A percentile compares a stretch with the other conserved stretches of the same genome.
phyloP scores from a whole-genome alignment of 2,113 vertebrate genomes.

The Alligator mississippiensis region DNA sequence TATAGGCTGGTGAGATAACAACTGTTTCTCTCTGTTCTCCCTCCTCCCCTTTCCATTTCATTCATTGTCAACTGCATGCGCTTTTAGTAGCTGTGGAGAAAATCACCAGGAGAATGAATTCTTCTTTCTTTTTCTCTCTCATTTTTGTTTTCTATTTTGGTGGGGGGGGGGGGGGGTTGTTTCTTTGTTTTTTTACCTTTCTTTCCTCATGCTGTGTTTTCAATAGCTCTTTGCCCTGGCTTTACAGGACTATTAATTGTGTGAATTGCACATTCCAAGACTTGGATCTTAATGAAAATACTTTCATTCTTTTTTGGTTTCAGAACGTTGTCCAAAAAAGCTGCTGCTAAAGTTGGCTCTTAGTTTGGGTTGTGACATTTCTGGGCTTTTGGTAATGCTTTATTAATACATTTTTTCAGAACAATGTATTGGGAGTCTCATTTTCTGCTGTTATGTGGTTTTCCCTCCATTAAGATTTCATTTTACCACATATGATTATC shows the following conservation, averaged over 20 bases:
- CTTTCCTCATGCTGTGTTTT: not conserved
- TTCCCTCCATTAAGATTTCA: not conserved
- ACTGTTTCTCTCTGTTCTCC: conserved; percentile 22
- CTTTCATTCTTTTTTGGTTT: not conserved
- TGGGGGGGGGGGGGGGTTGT: conserved; percentile 3
- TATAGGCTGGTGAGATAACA: conserved; percentile 26
- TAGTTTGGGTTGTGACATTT: not conserved
- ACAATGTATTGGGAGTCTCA: not conserved
- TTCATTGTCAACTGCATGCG: conserved; percentile 36
- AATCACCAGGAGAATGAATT: not conserved
- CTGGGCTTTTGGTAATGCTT: not conserved
- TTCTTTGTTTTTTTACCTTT: conserved; percentile 34
- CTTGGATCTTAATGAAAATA: not conserved
- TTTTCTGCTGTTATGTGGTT: not conserved
- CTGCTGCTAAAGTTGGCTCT: not conserved
- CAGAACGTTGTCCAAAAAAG: not conserved
- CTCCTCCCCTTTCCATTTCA: conserved; percentile 46
- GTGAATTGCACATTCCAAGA: conserved; percentile 1
- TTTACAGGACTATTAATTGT: conserved; percentile 26
- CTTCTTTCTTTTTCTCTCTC: not conserved
- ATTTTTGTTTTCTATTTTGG: no score
- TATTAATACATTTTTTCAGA: not conserved
- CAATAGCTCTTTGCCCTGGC: not conserved
- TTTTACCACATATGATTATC: not conserved
- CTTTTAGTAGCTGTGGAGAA: conserved; percentile 21